Evolutionary conservation across 2,888 invertebrate species (phyloP), one percentile per base, ranked within the genome.

Genomic region (Synergus itoensis): DNA sequence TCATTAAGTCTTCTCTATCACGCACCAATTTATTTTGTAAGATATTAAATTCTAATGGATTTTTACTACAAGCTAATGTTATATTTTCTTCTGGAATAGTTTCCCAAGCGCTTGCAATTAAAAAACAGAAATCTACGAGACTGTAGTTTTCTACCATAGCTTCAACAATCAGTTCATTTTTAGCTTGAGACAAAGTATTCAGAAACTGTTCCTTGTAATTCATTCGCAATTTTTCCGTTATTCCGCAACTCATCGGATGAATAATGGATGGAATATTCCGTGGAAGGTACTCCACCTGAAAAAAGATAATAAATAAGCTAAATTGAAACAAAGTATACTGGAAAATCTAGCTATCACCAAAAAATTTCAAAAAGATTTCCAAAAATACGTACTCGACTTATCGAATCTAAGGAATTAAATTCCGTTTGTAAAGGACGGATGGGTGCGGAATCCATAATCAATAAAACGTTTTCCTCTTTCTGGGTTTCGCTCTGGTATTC

Each of bases 101-200:
- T 53, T 53, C 53, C 53, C 53, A 53, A n/a, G 53, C 53, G n/a
- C 53, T 53, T 53, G 53, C 53, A n/a, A 53, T 53, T 53, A 53
- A 53, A 53, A 53, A 53, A 53, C 53, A n/a, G n/a, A 53, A 53
- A 18, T 53, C 53, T n/a, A 53, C n/a, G n/a, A 53, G n/a, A 53
- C n/a, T 53, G n/a, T n/a, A 53, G 9, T 53, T 53, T 53, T 53
- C 53, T 9, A 53, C 53, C 53, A 53, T 53, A n/a, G 53, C n/a
- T 18, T 53, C 53, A n/a, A 16, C 53, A n/a, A 53, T 7, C 53
- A 53, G 1, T 53, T 53, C 53, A 1, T 53, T 53, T 53, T 53
- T 53, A 8, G 53, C 53, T 9, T 53, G n/a, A n/a, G 53, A 53
- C n/a, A 53, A 16, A 53, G 8, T 53, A 9, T 53, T 53, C 9